Percentiles rank a stretch among this genome's conserved stretches.
phyloP scores from a whole-genome alignment of 2,113 vertebrate genomes.

The Glaucidium brasilianum region DNA sequence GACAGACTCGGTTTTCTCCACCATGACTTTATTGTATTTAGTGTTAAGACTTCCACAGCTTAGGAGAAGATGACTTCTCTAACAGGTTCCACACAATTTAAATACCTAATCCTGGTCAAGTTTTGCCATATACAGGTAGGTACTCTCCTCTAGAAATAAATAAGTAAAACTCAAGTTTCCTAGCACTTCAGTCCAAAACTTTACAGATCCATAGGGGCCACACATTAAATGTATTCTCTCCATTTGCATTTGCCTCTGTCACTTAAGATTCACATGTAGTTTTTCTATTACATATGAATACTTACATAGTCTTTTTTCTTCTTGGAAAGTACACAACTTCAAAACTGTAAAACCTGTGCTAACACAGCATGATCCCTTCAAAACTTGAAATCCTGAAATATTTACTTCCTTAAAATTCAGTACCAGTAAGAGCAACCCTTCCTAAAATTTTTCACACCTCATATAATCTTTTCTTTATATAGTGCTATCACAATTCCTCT shows the following conservation, averaged over 20 bases:
- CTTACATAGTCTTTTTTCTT: not conserved
- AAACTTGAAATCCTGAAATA: not conserved
- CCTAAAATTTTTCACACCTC: not conserved
- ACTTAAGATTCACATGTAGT: not conserved
- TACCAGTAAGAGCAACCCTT: not conserved
- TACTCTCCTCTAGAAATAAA: not conserved
- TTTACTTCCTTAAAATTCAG: not conserved
- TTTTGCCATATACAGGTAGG: not conserved
- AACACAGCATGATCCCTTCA: not conserved
- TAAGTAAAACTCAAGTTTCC: not conserved
- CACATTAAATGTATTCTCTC: not conserved
- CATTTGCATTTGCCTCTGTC: not conserved
- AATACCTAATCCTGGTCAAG: not conserved
- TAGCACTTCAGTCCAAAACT: not conserved
- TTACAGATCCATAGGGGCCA: not conserved
- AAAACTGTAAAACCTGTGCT: not conserved
- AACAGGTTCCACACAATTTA: not conserved
- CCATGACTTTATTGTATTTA: not conserved
- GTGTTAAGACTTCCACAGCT: not conserved
- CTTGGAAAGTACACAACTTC: not conserved
- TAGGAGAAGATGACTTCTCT: not conserved
- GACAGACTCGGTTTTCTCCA: not conserved
- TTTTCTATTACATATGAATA: not conserved
- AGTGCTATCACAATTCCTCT: not conserved
- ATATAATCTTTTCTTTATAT: not conserved